These are phyloP conservation scores for Athalia circularis DNA, from an alignment of 2,888 invertebrate species.

Conservation along the genomic window DNA sequence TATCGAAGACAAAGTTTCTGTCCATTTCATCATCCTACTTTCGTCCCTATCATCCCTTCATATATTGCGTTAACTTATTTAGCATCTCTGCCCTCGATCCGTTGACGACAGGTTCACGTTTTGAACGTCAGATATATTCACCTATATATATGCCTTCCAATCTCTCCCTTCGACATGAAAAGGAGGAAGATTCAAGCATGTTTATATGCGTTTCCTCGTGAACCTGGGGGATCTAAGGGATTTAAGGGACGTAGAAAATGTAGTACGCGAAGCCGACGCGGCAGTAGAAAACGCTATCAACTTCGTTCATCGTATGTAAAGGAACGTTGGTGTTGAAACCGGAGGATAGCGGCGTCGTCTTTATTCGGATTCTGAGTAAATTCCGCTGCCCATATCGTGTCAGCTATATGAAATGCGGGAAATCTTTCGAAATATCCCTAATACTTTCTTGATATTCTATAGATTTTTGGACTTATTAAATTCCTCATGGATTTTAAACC, in stretches of 20 bases:
- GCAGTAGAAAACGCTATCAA: constrained; percentile 22
- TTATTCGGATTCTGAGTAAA: too few species aligned
- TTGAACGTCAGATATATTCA: constrained; percentile 8
- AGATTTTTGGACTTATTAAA: too few species aligned
- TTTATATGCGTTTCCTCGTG: constrained; percentile 29
- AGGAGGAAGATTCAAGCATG: constrained; percentile 29
- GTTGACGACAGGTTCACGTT: constrained; percentile 12
- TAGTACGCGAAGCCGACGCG: constrained; percentile 1
- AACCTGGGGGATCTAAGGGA: constrained; percentile 32
- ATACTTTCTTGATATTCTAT: too few species aligned
- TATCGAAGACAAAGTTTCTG: too few species aligned
- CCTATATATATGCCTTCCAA: constrained; percentile 7
- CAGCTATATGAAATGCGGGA: too few species aligned
- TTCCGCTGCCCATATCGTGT: too few species aligned
- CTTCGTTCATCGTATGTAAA: constrained; percentile 22
- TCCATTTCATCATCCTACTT: too few species aligned
- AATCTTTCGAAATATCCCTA: too few species aligned
- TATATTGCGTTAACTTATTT: too few species aligned
- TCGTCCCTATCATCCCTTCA: too few species aligned
- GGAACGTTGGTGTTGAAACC: background rate
- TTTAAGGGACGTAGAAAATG: constrained; percentile 22
- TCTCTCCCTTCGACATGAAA: constrained; percentile 30
- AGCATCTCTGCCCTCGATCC: background rate
- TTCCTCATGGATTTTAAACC: too few species aligned
- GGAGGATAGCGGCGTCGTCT: too few species aligned